phyloP scores from a whole-genome alignment of 2,797 vertebrate genomes.

The Sebastes ruberrimus region DNA sequence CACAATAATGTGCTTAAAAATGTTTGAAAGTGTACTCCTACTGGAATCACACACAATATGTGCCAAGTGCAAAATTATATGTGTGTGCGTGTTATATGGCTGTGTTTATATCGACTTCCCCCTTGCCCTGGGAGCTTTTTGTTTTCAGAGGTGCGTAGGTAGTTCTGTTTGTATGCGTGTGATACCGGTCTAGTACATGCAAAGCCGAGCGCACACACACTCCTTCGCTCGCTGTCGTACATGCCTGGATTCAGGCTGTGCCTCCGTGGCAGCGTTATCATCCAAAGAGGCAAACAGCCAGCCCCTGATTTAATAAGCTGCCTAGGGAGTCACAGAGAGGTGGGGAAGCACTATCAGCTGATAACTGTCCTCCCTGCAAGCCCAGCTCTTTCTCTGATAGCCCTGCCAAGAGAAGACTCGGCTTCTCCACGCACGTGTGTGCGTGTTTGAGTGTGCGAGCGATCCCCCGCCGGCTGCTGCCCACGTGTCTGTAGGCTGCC shows the following conservation, averaged over 20 bases:
- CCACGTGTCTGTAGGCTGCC: slow-evolving; percentile 65
- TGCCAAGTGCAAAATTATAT: slow-evolving; percentile 1
- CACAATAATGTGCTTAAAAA: slow-evolving; percentile 2
- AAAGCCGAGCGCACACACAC: slow-evolving; percentile 24
- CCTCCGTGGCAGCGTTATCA: slow-evolving; percentile 62
- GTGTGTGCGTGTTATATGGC: slow-evolving; percentile 1
- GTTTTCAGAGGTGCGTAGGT: slow-evolving; percentile 63
- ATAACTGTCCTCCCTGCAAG: slow-evolving; percentile 73
- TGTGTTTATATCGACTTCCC: slow-evolving; percentile 42
- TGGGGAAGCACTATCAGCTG: slow-evolving; percentile 74
- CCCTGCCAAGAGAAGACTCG: slow-evolving; percentile 57
- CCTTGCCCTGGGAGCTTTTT: slow-evolving; percentile 55
- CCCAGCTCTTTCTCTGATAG: slow-evolving; percentile 59
- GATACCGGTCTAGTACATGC: slow-evolving; percentile 36
- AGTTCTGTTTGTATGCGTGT: slow-evolving; percentile 45
- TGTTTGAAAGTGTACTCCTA: slow-evolving; percentile 19
- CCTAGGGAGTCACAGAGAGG: slow-evolving; percentile 73
- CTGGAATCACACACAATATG: slow-evolving; percentile 6
- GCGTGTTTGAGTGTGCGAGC: slow-evolving; percentile 20
- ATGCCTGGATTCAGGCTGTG: slow-evolving; percentile 39
- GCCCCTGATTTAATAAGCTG: slow-evolving; percentile 80
- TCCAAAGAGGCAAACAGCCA: slow-evolving; percentile 75
- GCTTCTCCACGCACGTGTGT: slow-evolving; percentile 23
- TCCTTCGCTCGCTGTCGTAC: slow-evolving; percentile 33
- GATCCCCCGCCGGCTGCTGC: slow-evolving; percentile 52